phyloP scores from a whole-genome alignment of 2,113 vertebrate species.

The Larimichthys crocea region DNA sequence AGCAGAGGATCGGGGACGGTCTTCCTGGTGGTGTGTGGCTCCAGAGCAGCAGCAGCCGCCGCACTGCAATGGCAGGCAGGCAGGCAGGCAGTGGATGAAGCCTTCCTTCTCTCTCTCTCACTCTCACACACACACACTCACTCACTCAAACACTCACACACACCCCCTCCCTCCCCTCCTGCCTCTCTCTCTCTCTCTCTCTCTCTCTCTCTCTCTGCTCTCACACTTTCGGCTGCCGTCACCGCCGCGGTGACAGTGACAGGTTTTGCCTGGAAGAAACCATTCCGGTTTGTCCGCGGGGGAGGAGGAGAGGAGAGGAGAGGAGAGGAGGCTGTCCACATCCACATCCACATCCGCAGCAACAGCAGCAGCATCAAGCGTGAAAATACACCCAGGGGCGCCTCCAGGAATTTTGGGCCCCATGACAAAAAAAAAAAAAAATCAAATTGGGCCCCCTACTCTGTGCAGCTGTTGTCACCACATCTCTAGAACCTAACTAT shows the following conservation, averaged over 20 bases:
- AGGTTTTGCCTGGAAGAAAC: conserved; percentile 85
- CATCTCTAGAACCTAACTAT: no score
- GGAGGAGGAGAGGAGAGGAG: not conserved
- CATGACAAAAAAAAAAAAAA: no score
- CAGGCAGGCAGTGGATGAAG: conserved; percentile 80
- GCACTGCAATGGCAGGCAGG: conserved; percentile 85
- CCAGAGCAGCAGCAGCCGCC: conserved; percentile 80
- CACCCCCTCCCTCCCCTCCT: conserved; percentile 36
- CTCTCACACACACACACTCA: no score
- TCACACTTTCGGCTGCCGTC: conserved; percentile 74
- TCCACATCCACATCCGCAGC: conserved; percentile 25
- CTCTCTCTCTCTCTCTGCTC: conserved; percentile 40
- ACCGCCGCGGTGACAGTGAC: conserved; percentile 82
- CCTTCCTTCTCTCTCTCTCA: conserved; percentile 27
- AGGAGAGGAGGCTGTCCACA: conserved; percentile 21
- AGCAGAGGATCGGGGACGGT: conserved; percentile 45
- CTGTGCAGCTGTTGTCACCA: no score
- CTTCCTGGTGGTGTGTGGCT: conserved; percentile 62
- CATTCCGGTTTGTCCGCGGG: conserved; percentile 78
- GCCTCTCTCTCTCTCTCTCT: not conserved
- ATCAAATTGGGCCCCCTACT: no score
- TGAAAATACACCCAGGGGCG: no score
- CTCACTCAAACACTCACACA: no score
- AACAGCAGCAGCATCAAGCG: conserved; percentile 40
- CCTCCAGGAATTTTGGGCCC: no score